phyloP scores from a whole-genome alignment of 1,140 invertebrate genomes.

The Micrasema minimum region DNA sequence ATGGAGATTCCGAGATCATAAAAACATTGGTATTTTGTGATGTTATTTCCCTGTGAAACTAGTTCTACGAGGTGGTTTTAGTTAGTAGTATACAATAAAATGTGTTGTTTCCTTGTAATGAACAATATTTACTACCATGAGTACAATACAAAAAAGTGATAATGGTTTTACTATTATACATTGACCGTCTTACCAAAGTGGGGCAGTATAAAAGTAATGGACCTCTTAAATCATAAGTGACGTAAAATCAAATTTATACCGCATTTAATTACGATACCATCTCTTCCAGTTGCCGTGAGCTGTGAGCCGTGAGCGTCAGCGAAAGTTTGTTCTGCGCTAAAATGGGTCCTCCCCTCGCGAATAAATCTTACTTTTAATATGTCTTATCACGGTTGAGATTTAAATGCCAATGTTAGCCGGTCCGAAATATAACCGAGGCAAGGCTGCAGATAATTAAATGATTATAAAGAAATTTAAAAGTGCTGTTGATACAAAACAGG shows the following conservation, averaged over 20 bases:
- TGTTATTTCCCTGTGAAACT: too few relatives aligned
- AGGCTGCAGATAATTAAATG: conserved; percentile 36
- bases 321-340: conserved; percentile 14
- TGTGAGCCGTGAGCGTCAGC: conserved; percentile 16
- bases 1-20: too few relatives aligned
- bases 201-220: conserved; percentile 15
- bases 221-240: conserved; percentile 1
- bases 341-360: background rate
- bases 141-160: too few relatives aligned
- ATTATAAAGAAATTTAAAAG: conserved; percentile 4
- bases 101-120: too few relatives aligned
- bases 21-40: too few relatives aligned
- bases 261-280: conserved; percentile 31
- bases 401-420: conserved; percentile 38
- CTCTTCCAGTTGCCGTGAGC: background rate
- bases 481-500: too few relatives aligned
- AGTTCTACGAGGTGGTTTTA: too few relatives aligned
- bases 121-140: too few relatives aligned
- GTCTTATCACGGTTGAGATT: conserved; percentile 30
- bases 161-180: background rate
- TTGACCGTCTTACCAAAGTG: conserved; percentile 12
- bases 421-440: conserved; percentile 21
- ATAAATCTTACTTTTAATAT: conserved; percentile 32
- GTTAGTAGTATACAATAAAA: too few relatives aligned
- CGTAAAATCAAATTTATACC: conserved; percentile 36